Evolutionary conservation across 2,113 vertebrate species (phyloP).

Genomic region (Rostratula benghalensis): DNA sequence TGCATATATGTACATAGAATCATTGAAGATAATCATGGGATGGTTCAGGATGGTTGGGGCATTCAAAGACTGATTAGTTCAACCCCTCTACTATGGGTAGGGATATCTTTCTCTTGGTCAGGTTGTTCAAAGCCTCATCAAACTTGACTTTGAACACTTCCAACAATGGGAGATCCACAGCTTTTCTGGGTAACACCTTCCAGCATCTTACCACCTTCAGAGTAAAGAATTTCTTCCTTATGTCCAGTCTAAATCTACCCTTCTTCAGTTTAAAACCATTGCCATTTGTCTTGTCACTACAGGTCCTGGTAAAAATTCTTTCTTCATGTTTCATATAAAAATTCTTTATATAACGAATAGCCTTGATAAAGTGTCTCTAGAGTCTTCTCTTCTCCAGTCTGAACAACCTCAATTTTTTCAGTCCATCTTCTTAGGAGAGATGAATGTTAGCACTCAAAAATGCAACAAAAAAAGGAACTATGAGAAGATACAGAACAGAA

Average conservation of each 20-base stretch:
- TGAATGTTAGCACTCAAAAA: not conserved
- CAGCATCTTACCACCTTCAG: not conserved
- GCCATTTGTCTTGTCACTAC: not conserved
- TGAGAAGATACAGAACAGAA: not conserved
- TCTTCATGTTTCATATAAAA: not conserved
- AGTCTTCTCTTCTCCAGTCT: not conserved
- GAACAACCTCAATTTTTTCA: not conserved
- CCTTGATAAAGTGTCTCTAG: accelerated
- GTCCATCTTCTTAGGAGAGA: not conserved
- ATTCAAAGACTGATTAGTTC: not conserved
- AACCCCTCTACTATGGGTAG: not conserved
- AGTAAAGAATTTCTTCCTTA: no score
- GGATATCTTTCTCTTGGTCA: not conserved
- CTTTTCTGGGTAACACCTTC: not conserved
- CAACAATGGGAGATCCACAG: not conserved
- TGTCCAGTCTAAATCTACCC: not conserved
- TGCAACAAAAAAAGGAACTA: not conserved
- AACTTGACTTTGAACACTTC: not conserved
- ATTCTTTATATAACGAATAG: not conserved
- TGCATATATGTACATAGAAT: not conserved
- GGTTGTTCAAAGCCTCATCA: not conserved
- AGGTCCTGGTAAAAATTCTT: not conserved
- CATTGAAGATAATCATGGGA: not conserved
- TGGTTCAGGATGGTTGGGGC: not conserved
- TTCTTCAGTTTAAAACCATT: not conserved